Base-by-base conservation (phyloP, 2,113 vertebrate genomes). In the Edolisoma coerulescens region DNA sequence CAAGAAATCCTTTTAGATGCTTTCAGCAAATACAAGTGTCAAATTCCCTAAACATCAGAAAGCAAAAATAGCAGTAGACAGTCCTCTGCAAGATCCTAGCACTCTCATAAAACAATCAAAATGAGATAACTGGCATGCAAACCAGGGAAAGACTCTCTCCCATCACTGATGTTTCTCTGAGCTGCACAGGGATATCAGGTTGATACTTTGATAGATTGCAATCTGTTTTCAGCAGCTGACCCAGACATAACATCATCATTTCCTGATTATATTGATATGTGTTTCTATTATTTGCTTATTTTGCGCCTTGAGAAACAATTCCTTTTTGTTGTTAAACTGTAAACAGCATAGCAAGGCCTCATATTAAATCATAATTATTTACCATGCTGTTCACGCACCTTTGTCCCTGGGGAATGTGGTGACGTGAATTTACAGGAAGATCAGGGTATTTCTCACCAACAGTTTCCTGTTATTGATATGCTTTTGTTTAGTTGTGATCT, bases 391-490 rank as follows among this genome's bases (percentile, higher is more conserved):
- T 98, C 98, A 98, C 96, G 98, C 99, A 99, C 98, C 99, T 99
- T 99, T 99, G 99, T 99, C 99, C 98, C 98, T 97, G 96, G 98
- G 98, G 98, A 99, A 98, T 96, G 98, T 96, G 97, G 98, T 99
- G 99, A 99, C 99, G 99, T 99, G 99, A 98, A 98, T 98, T 97
- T 99, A 99, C 99, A 99, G 98, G 98, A 99, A 99, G 99, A 98
- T 99, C 98, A 92, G 99, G 98, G 98, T 98, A 99, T 99, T 99
- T 99, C 99, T 99, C 99, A 99, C 99, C 99, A 99, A 98, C 98
- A 98, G 98, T 98, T 99, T 99, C 99, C 99, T 99, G 99, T 99
- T 99, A 98, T 99, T 99, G 98, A 98, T 98, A 98, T 98, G 97
- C 99, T 99, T 99, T 99, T 99, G 99, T 99, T 99, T 99, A 98